Evolutionary conservation across 2,797 vertebrate species (phyloP).

Genomic region (Sebastes oblongus): DNA sequence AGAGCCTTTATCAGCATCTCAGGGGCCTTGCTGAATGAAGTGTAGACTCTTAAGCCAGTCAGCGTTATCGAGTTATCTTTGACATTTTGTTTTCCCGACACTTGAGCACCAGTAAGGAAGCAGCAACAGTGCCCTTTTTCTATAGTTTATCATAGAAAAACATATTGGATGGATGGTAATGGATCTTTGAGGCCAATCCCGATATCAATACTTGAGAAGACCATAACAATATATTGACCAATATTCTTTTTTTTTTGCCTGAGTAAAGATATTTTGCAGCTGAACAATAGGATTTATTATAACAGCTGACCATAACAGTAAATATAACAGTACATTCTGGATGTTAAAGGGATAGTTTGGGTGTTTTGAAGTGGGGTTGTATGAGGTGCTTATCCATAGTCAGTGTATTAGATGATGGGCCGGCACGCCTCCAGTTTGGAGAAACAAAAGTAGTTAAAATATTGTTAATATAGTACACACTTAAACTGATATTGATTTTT

Average conservation of each 20-base stretch:
- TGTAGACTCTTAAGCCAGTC: constrained; percentile 2
- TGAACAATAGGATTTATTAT: background rate
- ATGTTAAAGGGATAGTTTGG: background rate
- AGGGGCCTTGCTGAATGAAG: background rate
- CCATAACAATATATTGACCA: background rate
- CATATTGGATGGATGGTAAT: background rate
- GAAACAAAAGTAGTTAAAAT: too few species aligned
- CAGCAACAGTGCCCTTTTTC: background rate
- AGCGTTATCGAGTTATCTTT: constrained; percentile 13
- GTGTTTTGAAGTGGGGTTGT: too few species aligned
- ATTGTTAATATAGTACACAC: too few species aligned
- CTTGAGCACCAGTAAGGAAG: background rate
- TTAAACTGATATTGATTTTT: too few species aligned
- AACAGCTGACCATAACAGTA: background rate
- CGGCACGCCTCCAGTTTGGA: too few species aligned
- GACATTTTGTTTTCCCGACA: constrained; percentile 23
- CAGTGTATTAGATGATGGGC: too few species aligned
- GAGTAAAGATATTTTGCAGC: background rate
- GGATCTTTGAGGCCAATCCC: background rate
- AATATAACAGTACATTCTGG: background rate
- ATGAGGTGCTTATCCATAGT: too few species aligned
- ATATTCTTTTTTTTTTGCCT: background rate
- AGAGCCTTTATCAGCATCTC: background rate
- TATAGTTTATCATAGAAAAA: background rate
- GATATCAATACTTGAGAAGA: background rate